Percentiles rank a stretch among this genome's conserved stretches.
phyloP scores from a whole-genome alignment of 2,888 invertebrate species.

The Ariolimax columbianus region DNA sequence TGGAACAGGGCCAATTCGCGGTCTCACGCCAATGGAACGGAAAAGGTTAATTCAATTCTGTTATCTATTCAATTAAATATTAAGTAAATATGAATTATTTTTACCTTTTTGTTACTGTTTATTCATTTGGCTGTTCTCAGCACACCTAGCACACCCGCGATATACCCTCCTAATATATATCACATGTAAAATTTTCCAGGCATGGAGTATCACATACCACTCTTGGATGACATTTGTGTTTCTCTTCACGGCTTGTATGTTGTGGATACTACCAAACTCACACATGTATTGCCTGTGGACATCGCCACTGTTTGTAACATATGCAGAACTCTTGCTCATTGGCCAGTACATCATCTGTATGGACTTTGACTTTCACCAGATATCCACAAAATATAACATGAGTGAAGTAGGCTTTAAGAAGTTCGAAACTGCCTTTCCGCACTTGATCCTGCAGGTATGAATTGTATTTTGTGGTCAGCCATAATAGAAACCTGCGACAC shows the following conservation, averaged over 20 bases:
- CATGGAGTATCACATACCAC: conserved; percentile 99
- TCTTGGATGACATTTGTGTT: conserved; percentile 98
- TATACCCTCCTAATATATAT: too few relatives aligned
- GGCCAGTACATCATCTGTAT: conserved; percentile 91
- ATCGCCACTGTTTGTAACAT: conserved; percentile 91
- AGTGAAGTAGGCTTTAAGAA: conserved; percentile 81
- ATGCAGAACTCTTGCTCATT: conserved; percentile 91
- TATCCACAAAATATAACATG: conserved; percentile 63
- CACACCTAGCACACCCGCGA: too few relatives aligned
- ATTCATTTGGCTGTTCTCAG: too few relatives aligned
- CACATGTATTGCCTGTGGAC: conserved; percentile 92
- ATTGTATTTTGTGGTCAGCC: not conserved
- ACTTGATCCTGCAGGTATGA: conserved; percentile 83
- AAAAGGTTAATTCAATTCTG: too few relatives aligned
- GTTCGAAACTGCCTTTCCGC: conserved; percentile 78
- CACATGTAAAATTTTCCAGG: too few relatives aligned
- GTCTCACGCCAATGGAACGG: too few relatives aligned
- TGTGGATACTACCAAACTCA: conserved; percentile 98
- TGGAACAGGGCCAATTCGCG: too few relatives aligned
- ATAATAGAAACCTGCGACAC: too few relatives aligned
- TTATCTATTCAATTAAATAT: too few relatives aligned
- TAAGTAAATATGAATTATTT: too few relatives aligned
- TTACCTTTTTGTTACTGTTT: too few relatives aligned
- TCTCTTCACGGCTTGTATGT: conserved; percentile 93
- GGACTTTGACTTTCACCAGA: conserved; percentile 85